phyloP scores from a whole-genome alignment of 1,140 invertebrate genomes.

The Maniola jurtina region DNA sequence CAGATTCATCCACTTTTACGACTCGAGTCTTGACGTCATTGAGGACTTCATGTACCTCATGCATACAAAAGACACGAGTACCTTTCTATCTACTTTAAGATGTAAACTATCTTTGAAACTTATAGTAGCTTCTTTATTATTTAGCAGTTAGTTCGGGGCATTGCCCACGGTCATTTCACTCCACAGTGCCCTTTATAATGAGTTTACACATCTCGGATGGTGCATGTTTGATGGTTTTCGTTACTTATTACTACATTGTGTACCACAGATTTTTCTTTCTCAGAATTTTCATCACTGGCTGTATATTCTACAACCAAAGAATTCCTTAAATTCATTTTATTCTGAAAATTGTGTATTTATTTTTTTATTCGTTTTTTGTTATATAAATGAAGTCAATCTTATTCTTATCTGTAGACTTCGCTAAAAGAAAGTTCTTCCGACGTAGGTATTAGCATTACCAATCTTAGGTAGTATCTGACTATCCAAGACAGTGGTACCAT shows the following conservation, averaged over 20 bases:
- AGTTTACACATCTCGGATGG: not conserved
- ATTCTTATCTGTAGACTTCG: no score
- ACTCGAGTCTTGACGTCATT: not conserved
- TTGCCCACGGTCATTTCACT: not conserved
- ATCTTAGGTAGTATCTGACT: no score
- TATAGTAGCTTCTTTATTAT: slow-evolving; percentile 9
- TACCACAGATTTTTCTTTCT: no score
- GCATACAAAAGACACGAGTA: not conserved
- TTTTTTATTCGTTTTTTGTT: no score
- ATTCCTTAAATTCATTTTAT: no score
- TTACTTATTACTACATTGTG: not conserved
- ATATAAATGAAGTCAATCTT: no score
- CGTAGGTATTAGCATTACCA: no score
- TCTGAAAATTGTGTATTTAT: no score
- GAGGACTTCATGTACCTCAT: not conserved
- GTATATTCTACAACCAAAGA: no score
- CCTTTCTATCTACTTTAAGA: not conserved
- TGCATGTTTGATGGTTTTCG: not conserved
- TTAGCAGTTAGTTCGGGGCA: not conserved
- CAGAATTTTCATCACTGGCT: no score
- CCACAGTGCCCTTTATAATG: not conserved
- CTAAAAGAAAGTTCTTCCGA: no score
- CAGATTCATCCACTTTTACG: not conserved
- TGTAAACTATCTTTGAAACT: slow-evolving; percentile 9
- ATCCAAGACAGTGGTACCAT: no score